Evolutionary conservation across 2,797 vertebrate species (phyloP), one percentile per base, ranked within the genome.

Genomic region (Eremophila alpestris): DNA sequence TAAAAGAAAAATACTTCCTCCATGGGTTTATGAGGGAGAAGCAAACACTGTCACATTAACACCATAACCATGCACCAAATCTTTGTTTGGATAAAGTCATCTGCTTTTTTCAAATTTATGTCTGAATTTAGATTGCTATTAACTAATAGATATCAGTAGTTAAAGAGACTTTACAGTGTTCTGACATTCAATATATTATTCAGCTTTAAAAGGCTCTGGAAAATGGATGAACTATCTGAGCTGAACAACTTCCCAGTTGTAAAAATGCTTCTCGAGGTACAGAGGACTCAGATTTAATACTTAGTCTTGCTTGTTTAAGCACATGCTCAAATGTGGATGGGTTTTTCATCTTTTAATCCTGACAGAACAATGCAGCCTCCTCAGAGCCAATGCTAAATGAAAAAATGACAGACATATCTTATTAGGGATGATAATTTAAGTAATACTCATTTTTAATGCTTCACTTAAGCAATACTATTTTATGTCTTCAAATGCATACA

Each of bases 291-390:
- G 83, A 97, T 97, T 97, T 96, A 97, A 95, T 96, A 92, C 75
- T 95, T 95, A 95, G 87, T 86, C 93, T 97, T 97, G 90, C 92
- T 97, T 96, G 81, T 97, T 98, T 97, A 97, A 97, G 89, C 91
- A 97, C 93, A 74, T 81, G 94, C 89, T 97, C 96, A 93, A 93
- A 95, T 38, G 75, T 55, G 88, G 89, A 92, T 1, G 7, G 64
- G 51, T 67, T 96, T 97, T 94, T 97, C 93, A 91, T 96, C 83
- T 93, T 96, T 95, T 95, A 93, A 93, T 91, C 90, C 80, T 91
- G 83, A 90, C 87, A 94, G 84, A 96, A 97, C 84, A 96, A 96
- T 87, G 64, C n/a, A 64, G 56, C 34, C 56, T 93, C 56, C 77
- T 90, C 41, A 83, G 56, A 79, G 77, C 73, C 93, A 83, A 23